Evolutionary conservation across 2,113 vertebrate species (phyloP), one percentile per base, ranked within the genome.

Genomic region (Aramus guarauna): DNA sequence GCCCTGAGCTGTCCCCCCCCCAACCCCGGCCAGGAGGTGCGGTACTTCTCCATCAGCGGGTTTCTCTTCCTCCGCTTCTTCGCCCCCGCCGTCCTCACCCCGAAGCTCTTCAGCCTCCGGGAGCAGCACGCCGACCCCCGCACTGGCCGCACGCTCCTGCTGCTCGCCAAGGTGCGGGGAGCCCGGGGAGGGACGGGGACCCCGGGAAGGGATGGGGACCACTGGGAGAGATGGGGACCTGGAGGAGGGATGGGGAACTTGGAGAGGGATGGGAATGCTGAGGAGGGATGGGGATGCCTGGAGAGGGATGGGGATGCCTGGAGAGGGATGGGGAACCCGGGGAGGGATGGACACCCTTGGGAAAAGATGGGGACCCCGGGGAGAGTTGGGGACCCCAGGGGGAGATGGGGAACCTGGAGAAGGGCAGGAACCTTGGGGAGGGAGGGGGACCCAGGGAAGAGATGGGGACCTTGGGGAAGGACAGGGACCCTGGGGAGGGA

Each of bases 61-160:
- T 99, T 99, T 76, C 98, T 99, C 89, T 99, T 99, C 97, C 97
- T 99, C 88, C 98, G 98, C 11, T 99, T 99, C 91, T 99, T 99
- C 0, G 98, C 99, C 5, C 99, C 99, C 0, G 98, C 99, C 3
- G 98, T 99, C 94, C 98, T 99, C 92, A 99, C 98, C 2, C 99
- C 99, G 0, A 99, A 99, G 96, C 98, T 99, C 90, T 99, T 99
- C 82, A 94, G 98, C 92, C 98, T 99, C 89, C 97, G 98, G 83
- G 99, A 99, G 84, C 99, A 99, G 87, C 99, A 99, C 0, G 98
- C 99, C 0, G 98, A 99, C 48, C 98, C 99, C 2, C 98, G 99
- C 74, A 99, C 99, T 8, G 90, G 98, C 91, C 98, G 98, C 88
- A 99, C 99, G 0, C 98, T 99, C 64, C 97, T 99, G 76, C 98